Conservation (phyloP, 1,140 invertebrate genomes). For the Homalodisca vitripennis region DNA sequence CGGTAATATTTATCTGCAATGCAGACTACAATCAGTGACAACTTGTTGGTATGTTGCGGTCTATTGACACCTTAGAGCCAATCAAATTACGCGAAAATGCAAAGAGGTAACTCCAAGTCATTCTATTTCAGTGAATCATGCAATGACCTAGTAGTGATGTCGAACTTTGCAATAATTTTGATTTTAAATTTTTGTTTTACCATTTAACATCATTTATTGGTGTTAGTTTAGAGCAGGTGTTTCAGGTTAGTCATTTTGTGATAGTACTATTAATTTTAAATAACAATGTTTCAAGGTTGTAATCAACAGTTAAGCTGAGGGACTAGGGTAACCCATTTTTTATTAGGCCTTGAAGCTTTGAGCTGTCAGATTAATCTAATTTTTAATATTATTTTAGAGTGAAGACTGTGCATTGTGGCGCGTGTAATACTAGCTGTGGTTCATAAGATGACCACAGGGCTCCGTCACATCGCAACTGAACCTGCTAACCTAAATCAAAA, state of each 20-base stretch:
- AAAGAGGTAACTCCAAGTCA: slow-evolving; percentile 17
- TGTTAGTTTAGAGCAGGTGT: slow-evolving; percentile 22
- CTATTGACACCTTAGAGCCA: slow-evolving; percentile 3
- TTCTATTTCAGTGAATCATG: slow-evolving; percentile 27
- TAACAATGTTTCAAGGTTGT: background rate
- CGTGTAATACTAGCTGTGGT: slow-evolving; percentile 35
- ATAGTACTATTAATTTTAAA: background rate
- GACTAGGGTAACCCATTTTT: slow-evolving; percentile 5
- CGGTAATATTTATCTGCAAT: too few species aligned
- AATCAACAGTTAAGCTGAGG: background rate
- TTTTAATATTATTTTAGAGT: slow-evolving; percentile 9
- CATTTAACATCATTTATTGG: slow-evolving; percentile 21
- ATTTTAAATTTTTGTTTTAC: background rate
- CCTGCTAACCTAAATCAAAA: slow-evolving; percentile 37
- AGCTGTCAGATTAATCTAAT: background rate
- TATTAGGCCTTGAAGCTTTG: background rate
- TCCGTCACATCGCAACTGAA: slow-evolving; percentile 41
- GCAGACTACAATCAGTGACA: background rate
- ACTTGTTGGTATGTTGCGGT: slow-evolving; percentile 15
- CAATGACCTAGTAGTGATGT: slow-evolving; percentile 29
- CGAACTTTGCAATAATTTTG: slow-evolving; percentile 19
- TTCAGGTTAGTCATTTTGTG: background rate
- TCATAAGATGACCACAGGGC: slow-evolving; percentile 40
- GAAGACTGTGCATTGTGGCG: slow-evolving; percentile 30
- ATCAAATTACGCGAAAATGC: slow-evolving; percentile 20